A percentile compares a stretch with the other conserved stretches of the same genome.
Conservation (phyloP, 2,797 vertebrate genomes). For the Morelia viridis region DNA sequence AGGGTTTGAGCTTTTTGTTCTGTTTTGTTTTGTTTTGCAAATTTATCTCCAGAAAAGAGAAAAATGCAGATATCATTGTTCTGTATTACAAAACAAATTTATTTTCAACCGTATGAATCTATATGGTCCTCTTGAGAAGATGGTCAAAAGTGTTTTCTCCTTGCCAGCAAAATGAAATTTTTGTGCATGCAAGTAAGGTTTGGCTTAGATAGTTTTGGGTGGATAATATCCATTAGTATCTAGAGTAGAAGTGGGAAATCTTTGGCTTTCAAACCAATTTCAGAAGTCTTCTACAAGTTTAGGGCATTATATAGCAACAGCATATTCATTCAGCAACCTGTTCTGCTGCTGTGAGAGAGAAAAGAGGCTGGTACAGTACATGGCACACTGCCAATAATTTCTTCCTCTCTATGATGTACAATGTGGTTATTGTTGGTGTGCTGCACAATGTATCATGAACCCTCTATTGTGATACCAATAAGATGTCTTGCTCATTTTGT, state of each 20-base stretch:
- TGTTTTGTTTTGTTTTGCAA: neutral
- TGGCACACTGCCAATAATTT: neutral
- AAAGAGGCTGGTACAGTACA: neutral
- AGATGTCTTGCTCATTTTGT: neutral
- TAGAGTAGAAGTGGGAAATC: neutral
- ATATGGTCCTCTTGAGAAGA: neutral
- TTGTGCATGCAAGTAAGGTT: neutral
- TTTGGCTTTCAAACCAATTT: neutral
- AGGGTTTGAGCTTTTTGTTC: neutral
- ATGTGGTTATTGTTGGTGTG: neutral
- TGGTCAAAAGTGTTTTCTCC: neutral
- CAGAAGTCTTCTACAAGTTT: neutral
- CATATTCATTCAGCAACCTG: neutral
- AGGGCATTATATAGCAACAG: neutral
- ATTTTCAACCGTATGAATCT: neutral
- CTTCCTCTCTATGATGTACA: neutral
- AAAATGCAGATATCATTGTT: neutral
- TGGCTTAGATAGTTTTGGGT: neutral
- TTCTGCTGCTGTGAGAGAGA: neutral
- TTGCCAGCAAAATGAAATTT: neutral
- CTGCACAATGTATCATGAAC: neutral
- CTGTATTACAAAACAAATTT: neutral
- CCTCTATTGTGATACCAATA: neutral
- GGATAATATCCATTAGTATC: neutral
- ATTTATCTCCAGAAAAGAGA: neutral